Conservation (phyloP, 2,888 invertebrate species). For the Perizoma flavofasciatum region DNA sequence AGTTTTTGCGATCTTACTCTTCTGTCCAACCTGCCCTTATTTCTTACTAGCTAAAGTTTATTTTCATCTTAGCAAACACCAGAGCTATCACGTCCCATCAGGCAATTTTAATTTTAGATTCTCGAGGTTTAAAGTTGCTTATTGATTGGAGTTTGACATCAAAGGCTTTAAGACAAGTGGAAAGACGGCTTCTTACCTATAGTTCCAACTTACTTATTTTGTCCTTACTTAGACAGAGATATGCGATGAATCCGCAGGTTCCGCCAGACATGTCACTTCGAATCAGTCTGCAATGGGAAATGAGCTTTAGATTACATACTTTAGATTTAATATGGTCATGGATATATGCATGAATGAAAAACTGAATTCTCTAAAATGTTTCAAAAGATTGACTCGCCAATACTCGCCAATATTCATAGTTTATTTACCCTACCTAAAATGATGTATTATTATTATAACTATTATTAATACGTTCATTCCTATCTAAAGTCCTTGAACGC, state of each 20-base stretch:
- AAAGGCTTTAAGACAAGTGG: conserved; percentile 57
- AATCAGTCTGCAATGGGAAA: background rate
- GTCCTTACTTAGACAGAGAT: conserved; percentile 75
- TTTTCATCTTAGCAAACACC: conserved; percentile 3
- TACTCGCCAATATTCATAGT: no score
- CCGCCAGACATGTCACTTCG: conserved; percentile 6
- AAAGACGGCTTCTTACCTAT: conserved; percentile 65
- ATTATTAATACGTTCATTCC: no score
- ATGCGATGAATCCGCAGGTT: conserved; percentile 69
- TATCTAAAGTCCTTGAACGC: no score
- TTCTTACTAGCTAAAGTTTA: conserved; percentile 29
- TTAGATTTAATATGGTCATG: background rate
- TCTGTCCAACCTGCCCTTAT: conserved; percentile 15
- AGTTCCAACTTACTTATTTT: conserved; percentile 76
- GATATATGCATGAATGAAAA: background rate
- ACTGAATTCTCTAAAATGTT: no score
- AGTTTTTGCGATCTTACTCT: conserved; percentile 52
- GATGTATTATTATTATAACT: no score
- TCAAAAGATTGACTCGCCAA: no score
- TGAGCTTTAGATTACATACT: background rate
- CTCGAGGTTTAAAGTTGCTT: conserved; percentile 28
- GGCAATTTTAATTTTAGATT: conserved; percentile 32
- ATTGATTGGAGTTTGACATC: conserved; percentile 46
- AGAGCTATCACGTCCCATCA: conserved; percentile 15
- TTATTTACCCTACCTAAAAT: no score